Base-by-base conservation (phyloP, 2,113 vertebrate genomes). In the Xiphorhynchus elegans region DNA sequence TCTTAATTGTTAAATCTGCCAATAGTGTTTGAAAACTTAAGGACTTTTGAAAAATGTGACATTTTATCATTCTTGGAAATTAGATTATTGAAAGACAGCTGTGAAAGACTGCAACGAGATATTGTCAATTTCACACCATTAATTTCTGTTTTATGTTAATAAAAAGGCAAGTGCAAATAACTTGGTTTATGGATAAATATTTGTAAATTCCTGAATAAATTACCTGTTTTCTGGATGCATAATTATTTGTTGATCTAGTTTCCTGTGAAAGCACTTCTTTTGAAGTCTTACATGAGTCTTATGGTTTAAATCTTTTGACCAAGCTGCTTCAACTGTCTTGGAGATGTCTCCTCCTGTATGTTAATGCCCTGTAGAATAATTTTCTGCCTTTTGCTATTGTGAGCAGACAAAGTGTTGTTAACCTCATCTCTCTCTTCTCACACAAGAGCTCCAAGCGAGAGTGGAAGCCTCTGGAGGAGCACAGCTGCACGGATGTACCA, bases 391-490 rank as follows among this genome's bases (percentile, higher is more conserved):
- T n/a, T 82, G 55, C 44, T 87, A 0, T 50, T 50, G 35, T 6
- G 5, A 84, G 15, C 52, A 77, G 37, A 66, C 26, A 44, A 59
- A 50, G 8, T 50, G 11, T 69, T 67, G 37, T 84, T 96, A 92
- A 92, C 25, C 3, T 87, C 23, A 17, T 95, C 52, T 80, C 60
- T 84, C 80, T 96, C 15, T 96, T 95, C 69, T 96, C 46, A 83
- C 92, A 84, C 35, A 98, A 99, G 99, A 99, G 98, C 98, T 99
- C 99, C 97, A 99, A 99, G 97, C 97, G 99, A 98, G 99, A 99
- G 96, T 99, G 99, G 99, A 99, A 99, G 96, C 99, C 99, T 18
- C 95, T 99, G 96, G 99, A 99, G 97, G 99, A 99, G 83, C 99
- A 99, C 97, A 99, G 98, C 97, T 99, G 99, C 97, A 99, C 99